Conservation (phyloP, 2,888 invertebrate species). For the Drosophila koepferae region DNA sequence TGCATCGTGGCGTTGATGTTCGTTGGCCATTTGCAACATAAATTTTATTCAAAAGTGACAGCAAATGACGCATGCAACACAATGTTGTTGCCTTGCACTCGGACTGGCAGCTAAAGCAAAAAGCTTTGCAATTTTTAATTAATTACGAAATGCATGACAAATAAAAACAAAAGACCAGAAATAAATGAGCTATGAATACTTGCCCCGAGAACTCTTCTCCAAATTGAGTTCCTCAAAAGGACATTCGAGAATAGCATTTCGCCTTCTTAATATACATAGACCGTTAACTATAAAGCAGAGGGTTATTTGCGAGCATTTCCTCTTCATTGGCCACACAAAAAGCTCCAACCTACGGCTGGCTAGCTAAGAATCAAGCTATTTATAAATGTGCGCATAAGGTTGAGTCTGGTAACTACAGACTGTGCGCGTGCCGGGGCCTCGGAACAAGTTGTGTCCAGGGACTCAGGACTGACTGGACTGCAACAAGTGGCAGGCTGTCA, state of each 20-base stretch:
- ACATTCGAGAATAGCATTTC: constrained; percentile 26
- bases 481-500: constrained; percentile 73
- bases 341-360: constrained; percentile 25
- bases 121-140: constrained; percentile 36
- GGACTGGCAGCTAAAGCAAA: constrained; percentile 29
- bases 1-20: constrained; percentile 28
- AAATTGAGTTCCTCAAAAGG: constrained; percentile 36
- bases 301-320: constrained; percentile 57
- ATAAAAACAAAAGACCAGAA: constrained; percentile 13
- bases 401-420: constrained; percentile 11
- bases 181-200: constrained; percentile 12
- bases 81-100: constrained; percentile 8
- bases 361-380: constrained; percentile 70
- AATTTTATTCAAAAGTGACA: constrained; percentile 65
- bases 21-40: constrained; percentile 63
- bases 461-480: constrained; percentile 37
- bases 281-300: neutral
- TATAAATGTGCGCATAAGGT: constrained; percentile 45
- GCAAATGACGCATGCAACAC: constrained; percentile 48
- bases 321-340: constrained; percentile 58
- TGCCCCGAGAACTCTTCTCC: neutral
- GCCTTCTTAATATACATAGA: constrained; percentile 23
- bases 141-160: constrained; percentile 25
- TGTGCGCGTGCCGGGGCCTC: constrained; percentile 18
- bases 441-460: constrained; percentile 21